Percentiles rank a stretch among this genome's conserved stretches.
These are phyloP conservation scores for Phlogophora meticulosa DNA, from an alignment of 2,888 invertebrate genomes.

Conservation along the genomic window DNA sequence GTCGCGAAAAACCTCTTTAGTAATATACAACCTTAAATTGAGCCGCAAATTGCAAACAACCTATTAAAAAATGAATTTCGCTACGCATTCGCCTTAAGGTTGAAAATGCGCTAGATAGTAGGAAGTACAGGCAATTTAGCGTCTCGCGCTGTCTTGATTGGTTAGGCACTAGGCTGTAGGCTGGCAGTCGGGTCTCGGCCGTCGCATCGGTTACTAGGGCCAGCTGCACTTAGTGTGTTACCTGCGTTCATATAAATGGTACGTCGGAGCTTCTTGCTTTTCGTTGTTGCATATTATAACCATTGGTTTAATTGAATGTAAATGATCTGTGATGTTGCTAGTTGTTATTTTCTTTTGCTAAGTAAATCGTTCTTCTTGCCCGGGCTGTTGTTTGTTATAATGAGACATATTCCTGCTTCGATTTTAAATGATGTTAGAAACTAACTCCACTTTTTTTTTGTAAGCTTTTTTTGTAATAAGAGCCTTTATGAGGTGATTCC, in stretches of 20 bases:
- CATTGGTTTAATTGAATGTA: conserved; percentile 17
- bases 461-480: background rate
- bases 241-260: conserved; percentile 30
- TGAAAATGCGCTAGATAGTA: conserved; percentile 13
- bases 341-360: background rate
- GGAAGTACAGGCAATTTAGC: conserved; percentile 21
- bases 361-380: background rate
- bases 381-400: background rate
- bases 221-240: conserved; percentile 24
- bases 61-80: too few relatives aligned
- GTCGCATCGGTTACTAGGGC: conserved; percentile 28
- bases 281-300: conserved; percentile 15
- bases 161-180: too few relatives aligned
- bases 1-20: too few relatives aligned
- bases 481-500: background rate
- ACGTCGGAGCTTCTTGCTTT: conserved; percentile 22
- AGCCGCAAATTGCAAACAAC: too few relatives aligned
- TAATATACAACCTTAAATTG: too few relatives aligned
- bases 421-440: background rate
- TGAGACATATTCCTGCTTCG: background rate
- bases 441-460: background rate
- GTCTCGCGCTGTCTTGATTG: conserved; percentile 45
- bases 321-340: conserved; percentile 11
- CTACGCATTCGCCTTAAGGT: conserved; percentile 5
- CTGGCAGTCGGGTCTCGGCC: conserved; percentile 46